These are phyloP conservation scores for Acrobasis suavella DNA, from an alignment of 2,888 invertebrate species.

Conservation along the genomic window DNA sequence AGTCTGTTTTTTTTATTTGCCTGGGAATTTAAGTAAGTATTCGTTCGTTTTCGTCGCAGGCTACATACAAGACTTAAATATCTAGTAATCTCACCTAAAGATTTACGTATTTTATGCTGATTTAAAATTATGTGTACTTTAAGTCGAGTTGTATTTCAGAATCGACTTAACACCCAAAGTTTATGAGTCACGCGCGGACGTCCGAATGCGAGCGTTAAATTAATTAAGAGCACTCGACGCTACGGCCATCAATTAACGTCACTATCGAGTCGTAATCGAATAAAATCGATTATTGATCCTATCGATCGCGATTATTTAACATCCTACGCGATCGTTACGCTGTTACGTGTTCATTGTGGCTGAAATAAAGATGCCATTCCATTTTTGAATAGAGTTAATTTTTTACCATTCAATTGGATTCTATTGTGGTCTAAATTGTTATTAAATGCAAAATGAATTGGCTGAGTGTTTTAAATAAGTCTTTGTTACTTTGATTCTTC, in stretches of 20 bases:
- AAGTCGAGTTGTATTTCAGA: too few relatives aligned
- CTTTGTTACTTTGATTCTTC: background rate
- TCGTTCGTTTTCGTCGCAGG: too few relatives aligned
- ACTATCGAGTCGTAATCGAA: slow-evolving; percentile 53
- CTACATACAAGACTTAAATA: too few relatives aligned
- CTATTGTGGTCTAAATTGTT: slow-evolving; percentile 1
- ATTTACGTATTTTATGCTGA: too few relatives aligned
- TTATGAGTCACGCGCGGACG: slow-evolving; percentile 45
- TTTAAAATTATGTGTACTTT: too few relatives aligned
- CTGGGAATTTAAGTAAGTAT: too few relatives aligned
- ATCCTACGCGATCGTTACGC: slow-evolving; percentile 53
- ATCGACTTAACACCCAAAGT: slow-evolving; percentile 37
- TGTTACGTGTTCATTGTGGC: slow-evolving; percentile 44
- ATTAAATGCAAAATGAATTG: slow-evolving; percentile 4
- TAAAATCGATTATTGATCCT: slow-evolving; percentile 55
- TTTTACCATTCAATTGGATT: slow-evolving; percentile 24
- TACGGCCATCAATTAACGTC: slow-evolving; percentile 67
- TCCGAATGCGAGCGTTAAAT: slow-evolving; percentile 50
- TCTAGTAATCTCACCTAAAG: too few relatives aligned
- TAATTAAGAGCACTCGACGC: slow-evolving; percentile 62
- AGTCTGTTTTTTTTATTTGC: too few relatives aligned
- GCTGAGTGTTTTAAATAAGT: background rate
- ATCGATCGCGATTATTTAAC: slow-evolving; percentile 45
- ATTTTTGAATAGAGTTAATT: slow-evolving; percentile 37
- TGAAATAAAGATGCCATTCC: slow-evolving; percentile 46